Base-by-base conservation (phyloP, 2,797 vertebrate species). In the Liasis olivaceus region DNA sequence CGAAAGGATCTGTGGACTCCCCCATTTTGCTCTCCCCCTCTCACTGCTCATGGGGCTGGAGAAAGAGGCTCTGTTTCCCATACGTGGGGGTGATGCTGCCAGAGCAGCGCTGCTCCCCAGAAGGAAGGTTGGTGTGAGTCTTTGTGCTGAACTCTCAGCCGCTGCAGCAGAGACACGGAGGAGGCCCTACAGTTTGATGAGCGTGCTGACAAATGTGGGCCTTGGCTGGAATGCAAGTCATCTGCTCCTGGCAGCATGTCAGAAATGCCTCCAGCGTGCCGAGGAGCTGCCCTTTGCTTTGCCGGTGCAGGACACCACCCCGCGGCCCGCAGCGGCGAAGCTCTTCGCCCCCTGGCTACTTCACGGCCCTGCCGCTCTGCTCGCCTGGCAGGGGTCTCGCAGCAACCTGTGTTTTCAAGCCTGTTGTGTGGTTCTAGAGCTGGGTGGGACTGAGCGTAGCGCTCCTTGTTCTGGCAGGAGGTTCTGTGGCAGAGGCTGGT, bases 111-210 rank as follows among this genome's bases (percentile, higher is more conserved):
- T 89, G 64, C 31, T 8, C 3, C 26, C 13, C 26, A 64, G 54
- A 90, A 92, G 77, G 64, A 72, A 90, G 56, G 95, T 92, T 54
- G 77, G 92, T 91, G 93, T 28, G 56, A 63, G 91, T 85, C 0
- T 94, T 93, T 90, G 88, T 89, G 91, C 93, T 89, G 92, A 94
- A 90, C 95, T 94, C 92, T 93, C 91, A 93, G 90, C 92, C 66
- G 28, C 91, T 93, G 36, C 89, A 31, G 59, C 90, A 42, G 93
- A 94, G 91, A 89, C 54, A 85, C 11, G 36, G 36, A 62, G 85
- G 84, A 93, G n/a, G 0, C 85, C 93, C 9, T 24, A 36, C 36
- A 5, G 93, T 91, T 13, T 59, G 93, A 7, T 89, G 89, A 94
- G 90, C 12, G 64, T 47, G 13, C 92, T 94, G 95, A 93, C 89